Evolutionary conservation across 1,140 invertebrate genomes (phyloP).

Genomic region (Philaenus spumarius): DNA sequence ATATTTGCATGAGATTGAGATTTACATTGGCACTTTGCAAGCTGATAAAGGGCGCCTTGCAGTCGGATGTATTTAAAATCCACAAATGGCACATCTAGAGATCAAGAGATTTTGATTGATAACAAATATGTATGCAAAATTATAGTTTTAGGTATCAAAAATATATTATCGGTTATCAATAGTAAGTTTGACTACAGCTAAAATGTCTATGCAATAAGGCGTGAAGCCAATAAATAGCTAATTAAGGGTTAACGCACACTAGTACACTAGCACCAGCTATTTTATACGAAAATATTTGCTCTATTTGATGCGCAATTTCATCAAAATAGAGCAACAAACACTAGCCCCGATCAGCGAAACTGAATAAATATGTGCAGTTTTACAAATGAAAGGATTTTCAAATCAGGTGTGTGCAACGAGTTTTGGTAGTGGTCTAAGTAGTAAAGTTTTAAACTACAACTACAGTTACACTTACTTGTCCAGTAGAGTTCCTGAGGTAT

Average conservation of each 20-base stretch:
- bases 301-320: neutral
- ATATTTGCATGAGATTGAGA: no score
- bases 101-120: neutral
- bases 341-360: neutral
- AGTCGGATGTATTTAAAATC: neutral
- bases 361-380: neutral
- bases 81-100: neutral
- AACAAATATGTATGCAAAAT: neutral
- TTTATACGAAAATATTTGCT: no score
- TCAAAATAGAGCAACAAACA: neutral
- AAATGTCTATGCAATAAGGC: no score
- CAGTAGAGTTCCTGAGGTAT: neutral
- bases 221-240: neutral
- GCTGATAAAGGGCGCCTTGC: no score
- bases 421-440: neutral
- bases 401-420: constrained; percentile 1
- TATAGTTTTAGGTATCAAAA: no score
- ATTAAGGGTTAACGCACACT: neutral
- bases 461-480: no score
- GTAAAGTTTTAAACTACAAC: neutral
- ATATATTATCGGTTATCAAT: neutral
- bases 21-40: no score
- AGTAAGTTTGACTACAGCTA: no score
- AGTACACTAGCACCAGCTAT: no score
- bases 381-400: no score